A percentile compares a stretch with the other conserved stretches of the same genome.
Conservation (phyloP, 2,113 vertebrate species). For the Prinia subflava region DNA sequence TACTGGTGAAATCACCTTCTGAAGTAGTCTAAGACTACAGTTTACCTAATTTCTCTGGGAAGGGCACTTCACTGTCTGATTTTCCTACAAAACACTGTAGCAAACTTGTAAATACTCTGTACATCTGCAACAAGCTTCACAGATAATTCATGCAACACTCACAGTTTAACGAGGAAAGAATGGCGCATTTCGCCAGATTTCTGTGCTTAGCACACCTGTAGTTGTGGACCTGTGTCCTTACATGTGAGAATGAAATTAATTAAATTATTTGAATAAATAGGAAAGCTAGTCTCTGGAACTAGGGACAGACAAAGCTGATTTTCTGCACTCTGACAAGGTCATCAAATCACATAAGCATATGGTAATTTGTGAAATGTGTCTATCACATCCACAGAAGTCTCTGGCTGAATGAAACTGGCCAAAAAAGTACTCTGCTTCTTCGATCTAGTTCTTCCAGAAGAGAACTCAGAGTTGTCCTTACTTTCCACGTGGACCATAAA, state of each 20-base stretch:
- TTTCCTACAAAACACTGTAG: neutral
- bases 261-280: neutral
- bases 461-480: fast-evolving
- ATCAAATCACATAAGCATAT: neutral
- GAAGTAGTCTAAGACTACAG: neutral
- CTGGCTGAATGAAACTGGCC: neutral
- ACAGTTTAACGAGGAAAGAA: neutral
- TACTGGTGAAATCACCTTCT: neutral
- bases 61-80: neutral
- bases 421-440: neutral
- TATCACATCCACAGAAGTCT: neutral
- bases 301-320: neutral
- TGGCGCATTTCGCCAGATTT: neutral
- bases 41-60: neutral
- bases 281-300: neutral
- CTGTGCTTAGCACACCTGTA: neutral
- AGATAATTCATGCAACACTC: neutral
- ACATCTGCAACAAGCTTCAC: neutral
- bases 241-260: neutral
- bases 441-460: neutral
- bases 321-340: neutral
- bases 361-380: neutral
- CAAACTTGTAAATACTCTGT: neutral
- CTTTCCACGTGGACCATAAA: neutral
- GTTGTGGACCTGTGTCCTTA: neutral